Base-by-base conservation (phyloP, 2,888 invertebrate genomes). In the Gryllus longicercus region DNA sequence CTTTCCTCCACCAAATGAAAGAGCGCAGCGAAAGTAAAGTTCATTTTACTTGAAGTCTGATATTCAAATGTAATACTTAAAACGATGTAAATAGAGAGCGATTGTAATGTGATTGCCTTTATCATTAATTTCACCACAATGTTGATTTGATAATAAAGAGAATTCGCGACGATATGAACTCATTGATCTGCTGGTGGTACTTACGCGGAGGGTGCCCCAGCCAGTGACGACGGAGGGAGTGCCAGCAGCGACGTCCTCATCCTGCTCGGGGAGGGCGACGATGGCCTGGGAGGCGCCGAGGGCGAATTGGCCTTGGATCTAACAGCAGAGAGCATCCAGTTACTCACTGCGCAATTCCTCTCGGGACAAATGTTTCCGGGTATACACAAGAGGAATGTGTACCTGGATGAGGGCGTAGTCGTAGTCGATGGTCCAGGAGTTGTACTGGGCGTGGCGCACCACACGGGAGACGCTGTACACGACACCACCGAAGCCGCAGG, bases 381-480 rank as follows among this genome's bases (percentile, higher is more conserved):
- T 1, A 63, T 63, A 63, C 12, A 16, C n/a, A n/a, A n/a, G n/a
- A n/a, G n/a, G n/a, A n/a, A n/a, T n/a, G n/a, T n/a, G 25, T 79
- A 87, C 87, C 85, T 87, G 84, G 25, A 89, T 78, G 51, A 89
- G 80, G 10, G 88, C 86, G 21, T 88, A 86, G 74, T 89, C 89
- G 80, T 87, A 89, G 83, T 90, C 89, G 14, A 85, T 85, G 1
- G 85, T 87, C 0, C 18, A n/a, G 0, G 82, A 25, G 80, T 84
- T 82, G 83, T 86, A 89, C 0, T 76, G 21, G 11, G 86, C 85
- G 74, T 88, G 89, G 50, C 83, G 82, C n/a, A 88, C 84, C 25
- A 87, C 83, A 2, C 83, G 82, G 51, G 84, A 83, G 3, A 87
- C 80, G 83, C 79, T 76, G 50, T 80, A 77, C 21, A 84, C 81